phyloP scores from a whole-genome alignment of 2,113 vertebrate genomes.

The Oxygymnocypris stewartii region DNA sequence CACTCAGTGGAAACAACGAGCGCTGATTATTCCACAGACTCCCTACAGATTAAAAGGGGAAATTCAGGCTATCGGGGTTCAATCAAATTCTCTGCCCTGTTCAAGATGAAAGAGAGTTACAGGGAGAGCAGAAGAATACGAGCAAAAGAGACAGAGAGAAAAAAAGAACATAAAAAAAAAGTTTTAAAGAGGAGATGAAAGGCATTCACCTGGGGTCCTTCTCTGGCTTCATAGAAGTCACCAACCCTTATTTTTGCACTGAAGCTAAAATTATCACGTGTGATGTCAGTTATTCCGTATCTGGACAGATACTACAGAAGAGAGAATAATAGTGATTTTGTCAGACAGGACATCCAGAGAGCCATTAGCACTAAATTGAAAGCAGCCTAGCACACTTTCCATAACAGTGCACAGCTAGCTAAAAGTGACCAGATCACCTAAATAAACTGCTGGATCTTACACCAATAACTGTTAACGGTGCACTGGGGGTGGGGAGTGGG shows the following conservation, averaged over 20 bases:
- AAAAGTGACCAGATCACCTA: constrained; percentile 40
- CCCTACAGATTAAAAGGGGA: constrained; percentile 68
- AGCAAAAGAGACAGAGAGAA: constrained; percentile 30
- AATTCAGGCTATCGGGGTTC: constrained; percentile 48
- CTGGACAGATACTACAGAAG: constrained; percentile 99
- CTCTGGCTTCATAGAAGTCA: constrained; percentile 99
- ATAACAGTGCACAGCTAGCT: constrained; percentile 52
- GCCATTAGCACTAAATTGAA: constrained; percentile 54
- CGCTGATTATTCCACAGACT: constrained; percentile 72
- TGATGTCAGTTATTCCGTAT: constrained; percentile 99
- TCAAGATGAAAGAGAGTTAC: constrained; percentile 70
- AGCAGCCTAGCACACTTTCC: constrained; percentile 40
- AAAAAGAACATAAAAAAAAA: constrained; percentile 70
- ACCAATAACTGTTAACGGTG: constrained; percentile 1
- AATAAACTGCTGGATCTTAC: constrained; percentile 35
- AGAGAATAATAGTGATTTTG: constrained; percentile 81
- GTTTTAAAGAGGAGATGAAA: constrained; percentile 73
- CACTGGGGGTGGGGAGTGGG: constrained; percentile 17
- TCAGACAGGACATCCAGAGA: constrained; percentile 69
- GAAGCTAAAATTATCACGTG: constrained; percentile 99
- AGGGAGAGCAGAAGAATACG: constrained; percentile 47
- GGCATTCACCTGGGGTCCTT: constrained; percentile 96
- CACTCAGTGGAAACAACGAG: constrained; percentile 76
- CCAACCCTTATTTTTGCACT: constrained; percentile 99
- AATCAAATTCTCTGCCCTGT: constrained; percentile 64